phyloP scores from a whole-genome alignment of 2,888 invertebrate species.

The Tenthredo scrophulariae region DNA sequence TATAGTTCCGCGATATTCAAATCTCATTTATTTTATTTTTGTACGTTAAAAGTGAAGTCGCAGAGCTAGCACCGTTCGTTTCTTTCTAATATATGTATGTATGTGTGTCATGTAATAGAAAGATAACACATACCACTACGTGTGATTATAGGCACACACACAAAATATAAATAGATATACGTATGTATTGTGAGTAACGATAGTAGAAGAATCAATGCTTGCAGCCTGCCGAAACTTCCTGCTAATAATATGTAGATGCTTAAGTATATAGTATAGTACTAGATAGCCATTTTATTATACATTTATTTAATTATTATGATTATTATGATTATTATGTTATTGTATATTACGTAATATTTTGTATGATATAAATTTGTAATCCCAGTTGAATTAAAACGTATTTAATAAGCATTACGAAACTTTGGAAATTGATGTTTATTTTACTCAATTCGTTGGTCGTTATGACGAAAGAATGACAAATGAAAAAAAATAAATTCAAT shows the following conservation, averaged over 20 bases:
- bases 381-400: background rate
- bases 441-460: background rate
- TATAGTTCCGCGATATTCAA: background rate
- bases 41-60: background rate
- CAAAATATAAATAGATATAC: background rate
- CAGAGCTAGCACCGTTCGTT: background rate
- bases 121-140: background rate
- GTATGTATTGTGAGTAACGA: slow-evolving; percentile 5
- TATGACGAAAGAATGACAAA: background rate
- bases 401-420: background rate
- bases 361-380: background rate
- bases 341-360: background rate
- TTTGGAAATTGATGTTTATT: background rate
- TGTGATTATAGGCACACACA: background rate
- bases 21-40: background rate
- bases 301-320: background rate
- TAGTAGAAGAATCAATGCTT: slow-evolving; percentile 24
- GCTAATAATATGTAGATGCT: background rate
- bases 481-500: background rate
- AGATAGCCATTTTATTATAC: background rate
- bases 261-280: background rate
- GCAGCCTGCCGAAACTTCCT: background rate
- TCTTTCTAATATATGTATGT: background rate
- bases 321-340: background rate
- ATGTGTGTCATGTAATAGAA: background rate